These are phyloP conservation scores for Holacanthella duospinosa DNA, from an alignment of 2,888 invertebrate genomes.

Conservation along the genomic window DNA sequence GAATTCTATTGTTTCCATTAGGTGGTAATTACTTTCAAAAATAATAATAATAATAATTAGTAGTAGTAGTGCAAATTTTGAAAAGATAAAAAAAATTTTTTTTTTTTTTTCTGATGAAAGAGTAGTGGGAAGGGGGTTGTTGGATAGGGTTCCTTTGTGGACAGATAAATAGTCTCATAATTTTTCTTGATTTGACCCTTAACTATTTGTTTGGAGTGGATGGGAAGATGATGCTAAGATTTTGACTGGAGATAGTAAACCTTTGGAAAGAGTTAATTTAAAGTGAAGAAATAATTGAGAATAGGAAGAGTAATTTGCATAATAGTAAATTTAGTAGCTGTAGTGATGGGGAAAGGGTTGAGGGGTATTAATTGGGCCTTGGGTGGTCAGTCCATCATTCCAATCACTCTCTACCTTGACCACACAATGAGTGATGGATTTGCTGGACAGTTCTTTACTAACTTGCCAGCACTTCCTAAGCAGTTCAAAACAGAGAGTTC, in stretches of 20 bases:
- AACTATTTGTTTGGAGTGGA: background rate
- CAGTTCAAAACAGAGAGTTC: too few relatives aligned
- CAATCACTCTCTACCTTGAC: background rate
- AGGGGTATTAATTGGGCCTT: slow-evolving; percentile 3
- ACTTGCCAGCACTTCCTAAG: too few relatives aligned
- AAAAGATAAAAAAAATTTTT: too few relatives aligned
- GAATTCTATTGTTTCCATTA: background rate
- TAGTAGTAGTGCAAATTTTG: too few relatives aligned
- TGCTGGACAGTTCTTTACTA: background rate
- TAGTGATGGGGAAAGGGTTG: too few relatives aligned
- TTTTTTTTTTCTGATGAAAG: too few relatives aligned
- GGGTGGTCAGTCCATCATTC: slow-evolving; percentile 3
- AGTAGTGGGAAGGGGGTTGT: too few relatives aligned
- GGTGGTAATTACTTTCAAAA: too few relatives aligned
- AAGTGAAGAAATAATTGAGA: slow-evolving; percentile 5
- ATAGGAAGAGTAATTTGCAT: background rate
- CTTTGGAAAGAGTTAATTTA: slow-evolving; percentile 1
- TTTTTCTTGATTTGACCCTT: background rate
- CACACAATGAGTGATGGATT: background rate
- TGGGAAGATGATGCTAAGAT: background rate
- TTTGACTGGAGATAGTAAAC: background rate
- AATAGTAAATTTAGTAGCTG: slow-evolving; percentile 2
- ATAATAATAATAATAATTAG: too few relatives aligned
- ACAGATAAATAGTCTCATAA: too few relatives aligned
- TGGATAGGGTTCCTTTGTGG: too few relatives aligned